Evolutionary conservation across 2,113 vertebrate genomes (phyloP).

Genomic region (Podarcis muralis): DNA sequence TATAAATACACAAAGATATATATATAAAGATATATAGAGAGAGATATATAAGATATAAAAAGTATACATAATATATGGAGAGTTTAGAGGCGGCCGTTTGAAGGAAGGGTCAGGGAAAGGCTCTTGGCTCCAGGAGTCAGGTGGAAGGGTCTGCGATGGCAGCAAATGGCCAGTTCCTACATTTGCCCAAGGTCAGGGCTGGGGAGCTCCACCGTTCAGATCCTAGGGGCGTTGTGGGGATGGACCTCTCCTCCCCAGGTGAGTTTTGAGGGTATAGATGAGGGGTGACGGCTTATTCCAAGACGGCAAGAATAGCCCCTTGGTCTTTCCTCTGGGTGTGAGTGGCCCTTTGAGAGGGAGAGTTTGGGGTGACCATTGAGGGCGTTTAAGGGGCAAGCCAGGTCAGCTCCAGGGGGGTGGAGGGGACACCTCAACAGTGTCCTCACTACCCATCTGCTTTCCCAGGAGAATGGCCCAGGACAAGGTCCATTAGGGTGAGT

Average conservation of each 20-base stretch:
- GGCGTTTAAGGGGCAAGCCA: neutral
- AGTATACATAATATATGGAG: neutral
- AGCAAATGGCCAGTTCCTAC: neutral
- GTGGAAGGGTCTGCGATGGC: neutral
- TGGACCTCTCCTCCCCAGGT: too few relatives aligned
- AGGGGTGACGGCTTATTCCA: too few relatives aligned
- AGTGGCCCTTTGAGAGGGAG: neutral
- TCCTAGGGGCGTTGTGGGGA: neutral
- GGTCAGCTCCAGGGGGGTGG: too few relatives aligned
- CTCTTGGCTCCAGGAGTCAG: neutral
- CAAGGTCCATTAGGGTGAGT: too few relatives aligned
- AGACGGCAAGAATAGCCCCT: neutral
- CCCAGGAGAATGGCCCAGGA: too few relatives aligned
- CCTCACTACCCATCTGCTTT: too few relatives aligned
- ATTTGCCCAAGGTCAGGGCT: neutral
- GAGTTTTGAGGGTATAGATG: too few relatives aligned
- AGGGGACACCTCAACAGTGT: too few relatives aligned
- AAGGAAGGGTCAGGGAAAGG: neutral
- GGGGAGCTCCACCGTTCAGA: neutral
- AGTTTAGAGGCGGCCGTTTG: neutral
- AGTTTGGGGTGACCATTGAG: neutral
- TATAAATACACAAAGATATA: slow-evolving; percentile 15
- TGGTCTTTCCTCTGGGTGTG: neutral
- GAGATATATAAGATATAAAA: slow-evolving; percentile 17
- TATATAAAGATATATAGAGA: neutral